phyloP scores from a whole-genome alignment of 2,113 vertebrate species.

The Sceloporus undulatus region DNA sequence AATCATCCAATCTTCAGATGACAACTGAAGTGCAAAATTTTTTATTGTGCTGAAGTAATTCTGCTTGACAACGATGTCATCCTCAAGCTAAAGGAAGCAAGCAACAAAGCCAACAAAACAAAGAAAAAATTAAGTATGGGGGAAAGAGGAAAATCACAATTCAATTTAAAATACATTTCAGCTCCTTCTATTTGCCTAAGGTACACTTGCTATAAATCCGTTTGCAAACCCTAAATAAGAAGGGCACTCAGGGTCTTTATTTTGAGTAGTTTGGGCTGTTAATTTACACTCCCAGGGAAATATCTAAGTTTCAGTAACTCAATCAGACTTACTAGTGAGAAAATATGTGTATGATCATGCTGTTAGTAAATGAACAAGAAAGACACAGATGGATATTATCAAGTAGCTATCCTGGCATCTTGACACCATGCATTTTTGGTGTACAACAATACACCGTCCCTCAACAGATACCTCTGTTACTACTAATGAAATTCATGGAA shows the following conservation, averaged over 20 bases:
- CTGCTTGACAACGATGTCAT: constrained; percentile 98
- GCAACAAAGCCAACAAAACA: constrained; percentile 27
- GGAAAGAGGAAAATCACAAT: constrained; percentile 9
- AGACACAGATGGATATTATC: not conserved
- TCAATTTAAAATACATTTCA: not conserved
- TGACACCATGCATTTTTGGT: not conserved
- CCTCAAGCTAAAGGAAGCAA: constrained; percentile 88
- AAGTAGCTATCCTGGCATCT: not conserved
- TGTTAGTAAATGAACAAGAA: not conserved
- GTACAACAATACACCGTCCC: not conserved
- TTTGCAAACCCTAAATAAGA: not conserved
- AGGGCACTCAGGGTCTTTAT: constrained; percentile 7
- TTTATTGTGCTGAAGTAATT: constrained; percentile 99
- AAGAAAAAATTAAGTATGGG: constrained; percentile 28
- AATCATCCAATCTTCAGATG: constrained; percentile 99
- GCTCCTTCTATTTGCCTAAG: constrained; percentile 20
- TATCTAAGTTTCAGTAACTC: not conserved
- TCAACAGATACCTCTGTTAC: not conserved
- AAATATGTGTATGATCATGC: not conserved
- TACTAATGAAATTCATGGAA: not conserved
- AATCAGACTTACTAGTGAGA: not conserved
- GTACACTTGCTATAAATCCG: not conserved
- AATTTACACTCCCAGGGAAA: not conserved
- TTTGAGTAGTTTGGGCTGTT: not conserved
- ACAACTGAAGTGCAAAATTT: constrained; percentile 97